phyloP scores from a whole-genome alignment of 1,140 invertebrate genomes.

The Parapsyche elsis region DNA sequence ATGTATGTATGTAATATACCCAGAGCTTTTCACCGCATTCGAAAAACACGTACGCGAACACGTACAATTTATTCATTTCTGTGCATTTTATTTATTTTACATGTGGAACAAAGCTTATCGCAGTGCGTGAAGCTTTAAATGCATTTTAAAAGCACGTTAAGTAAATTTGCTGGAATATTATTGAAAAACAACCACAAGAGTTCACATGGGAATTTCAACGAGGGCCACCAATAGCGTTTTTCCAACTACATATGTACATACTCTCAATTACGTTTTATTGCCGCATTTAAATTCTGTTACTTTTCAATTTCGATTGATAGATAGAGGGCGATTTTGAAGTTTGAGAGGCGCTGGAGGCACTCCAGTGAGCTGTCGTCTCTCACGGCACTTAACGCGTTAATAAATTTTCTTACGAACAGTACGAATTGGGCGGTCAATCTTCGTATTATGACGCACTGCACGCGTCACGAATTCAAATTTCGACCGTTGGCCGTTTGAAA shows the following conservation, averaged over 20 bases:
- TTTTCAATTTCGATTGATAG: neutral
- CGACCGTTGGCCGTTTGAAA: neutral
- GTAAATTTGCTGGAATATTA: too few relatives aligned
- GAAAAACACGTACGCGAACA: too few relatives aligned
- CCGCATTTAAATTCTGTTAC: neutral
- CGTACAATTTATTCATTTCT: too few relatives aligned
- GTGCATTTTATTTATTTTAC: too few relatives aligned
- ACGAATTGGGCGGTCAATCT: conserved; percentile 24
- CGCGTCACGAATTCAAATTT: conserved; percentile 15
- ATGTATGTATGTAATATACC: too few relatives aligned
- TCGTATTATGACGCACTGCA: neutral
- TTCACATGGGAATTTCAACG: neutral
- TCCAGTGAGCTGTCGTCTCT: conserved; percentile 1
- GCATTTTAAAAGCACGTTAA: too few relatives aligned
- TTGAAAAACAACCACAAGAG: neutral
- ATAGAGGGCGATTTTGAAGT: neutral
- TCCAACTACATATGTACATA: neutral
- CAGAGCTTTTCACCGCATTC: too few relatives aligned
- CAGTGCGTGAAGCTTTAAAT: too few relatives aligned
- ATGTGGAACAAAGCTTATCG: too few relatives aligned
- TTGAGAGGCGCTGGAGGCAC: conserved; percentile 5
- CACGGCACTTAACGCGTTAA: conserved; percentile 29
- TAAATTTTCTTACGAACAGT: conserved; percentile 16
- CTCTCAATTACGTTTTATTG: too few relatives aligned
- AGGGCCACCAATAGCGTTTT: neutral